Percentiles rank a stretch among this genome's conserved stretches.
Conservation (phyloP, 1,140 invertebrate genomes). For the Bombus breviceps region DNA sequence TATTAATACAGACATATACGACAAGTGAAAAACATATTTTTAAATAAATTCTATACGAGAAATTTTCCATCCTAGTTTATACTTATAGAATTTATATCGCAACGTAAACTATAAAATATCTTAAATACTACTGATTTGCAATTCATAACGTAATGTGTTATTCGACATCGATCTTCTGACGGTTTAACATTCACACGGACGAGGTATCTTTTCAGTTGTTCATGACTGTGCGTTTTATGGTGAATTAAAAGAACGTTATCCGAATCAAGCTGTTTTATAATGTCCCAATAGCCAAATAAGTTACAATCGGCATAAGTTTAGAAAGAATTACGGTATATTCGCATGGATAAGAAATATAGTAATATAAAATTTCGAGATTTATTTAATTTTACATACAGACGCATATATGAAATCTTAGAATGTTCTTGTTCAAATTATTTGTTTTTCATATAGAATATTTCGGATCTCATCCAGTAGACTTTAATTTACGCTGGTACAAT, state of each 20-base stretch:
- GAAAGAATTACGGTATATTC: neutral
- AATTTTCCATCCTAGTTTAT: too few relatives aligned
- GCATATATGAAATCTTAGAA: neutral
- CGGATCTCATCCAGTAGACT: too few relatives aligned
- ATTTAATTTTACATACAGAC: neutral
- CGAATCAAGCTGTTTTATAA: neutral
- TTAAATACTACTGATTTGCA: constrained; percentile 18
- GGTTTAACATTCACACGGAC: too few relatives aligned
- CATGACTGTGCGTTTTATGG: too few relatives aligned
- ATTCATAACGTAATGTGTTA: neutral
- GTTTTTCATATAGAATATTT: neutral
- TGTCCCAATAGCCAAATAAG: neutral
- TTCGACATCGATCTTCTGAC: neutral
- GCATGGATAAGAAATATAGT: neutral
- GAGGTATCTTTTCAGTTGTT: too few relatives aligned
- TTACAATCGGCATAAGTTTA: neutral
- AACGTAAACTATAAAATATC: neutral
- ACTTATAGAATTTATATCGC: too few relatives aligned
- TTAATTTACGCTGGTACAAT: neutral
- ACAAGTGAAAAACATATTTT: too few relatives aligned
- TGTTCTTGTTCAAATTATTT: neutral
- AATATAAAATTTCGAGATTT: neutral
- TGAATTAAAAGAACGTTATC: neutral
- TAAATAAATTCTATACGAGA: too few relatives aligned
- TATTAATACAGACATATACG: too few relatives aligned